phyloP scores from a whole-genome alignment of 2,113 vertebrate species.

The Nycticebus coucang region DNA sequence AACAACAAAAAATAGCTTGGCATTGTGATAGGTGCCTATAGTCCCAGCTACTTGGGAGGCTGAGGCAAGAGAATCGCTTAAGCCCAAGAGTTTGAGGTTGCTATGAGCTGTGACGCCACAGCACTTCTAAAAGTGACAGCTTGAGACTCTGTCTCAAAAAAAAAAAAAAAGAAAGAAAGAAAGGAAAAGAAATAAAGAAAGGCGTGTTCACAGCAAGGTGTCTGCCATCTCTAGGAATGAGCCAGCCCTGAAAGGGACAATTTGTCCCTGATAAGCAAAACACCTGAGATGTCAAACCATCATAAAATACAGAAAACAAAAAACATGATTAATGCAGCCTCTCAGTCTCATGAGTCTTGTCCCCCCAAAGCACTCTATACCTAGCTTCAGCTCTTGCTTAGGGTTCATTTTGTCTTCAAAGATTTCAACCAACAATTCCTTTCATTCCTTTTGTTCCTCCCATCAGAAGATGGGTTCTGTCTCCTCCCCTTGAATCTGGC shows the following conservation, averaged over 20 bases:
- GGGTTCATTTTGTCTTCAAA: background rate
- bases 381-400: background rate
- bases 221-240: background rate
- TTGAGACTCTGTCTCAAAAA: too few species aligned
- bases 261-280: background rate
- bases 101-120: too few species aligned
- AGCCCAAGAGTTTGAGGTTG: too few species aligned
- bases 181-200: background rate
- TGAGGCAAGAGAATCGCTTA: too few species aligned
- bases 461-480: background rate
- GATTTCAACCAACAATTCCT: background rate
- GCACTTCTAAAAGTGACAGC: too few species aligned
- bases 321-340: too few species aligned
- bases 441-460: background rate
- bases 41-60: too few species aligned
- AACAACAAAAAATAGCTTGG: too few species aligned
- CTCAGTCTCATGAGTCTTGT: background rate
- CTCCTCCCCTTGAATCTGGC: too few species aligned
- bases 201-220: background rate
- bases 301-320: background rate
- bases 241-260: background rate
- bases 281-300: background rate
- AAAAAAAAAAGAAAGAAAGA: too few species aligned
- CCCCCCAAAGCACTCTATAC: background rate
- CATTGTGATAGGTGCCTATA: too few species aligned